Evolutionary conservation across 2,113 vertebrate genomes (phyloP), one percentile per base, ranked within the genome.

Genomic region (Esox niger): DNA sequence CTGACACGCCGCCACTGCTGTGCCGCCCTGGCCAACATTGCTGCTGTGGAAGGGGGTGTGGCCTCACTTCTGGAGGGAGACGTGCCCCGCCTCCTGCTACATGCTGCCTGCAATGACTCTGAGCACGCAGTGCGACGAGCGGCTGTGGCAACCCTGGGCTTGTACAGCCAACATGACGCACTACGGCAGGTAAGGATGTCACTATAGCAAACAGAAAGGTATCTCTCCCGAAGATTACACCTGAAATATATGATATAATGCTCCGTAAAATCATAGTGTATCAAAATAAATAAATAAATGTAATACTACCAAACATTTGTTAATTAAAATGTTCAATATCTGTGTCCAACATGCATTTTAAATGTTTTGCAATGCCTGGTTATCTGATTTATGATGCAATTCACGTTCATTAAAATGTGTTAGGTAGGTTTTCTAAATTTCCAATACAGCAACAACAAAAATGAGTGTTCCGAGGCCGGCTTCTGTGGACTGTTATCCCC

Each of bases 1-100:
- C 74, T 85, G 27, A 88, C 84, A 11, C 91, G 91, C 0, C 87
- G 78, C n/a, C 86, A 88, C 75, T 85, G 88, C 61, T 93, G 90
- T 6, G 68, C 73, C 0, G 74, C 81, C 1, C 71, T 93, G 58
- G 88, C 79, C 46, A 89, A 89, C 74, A 72, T 90, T 66, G 38
- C 84, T 1, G 64, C 66, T 9, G 43, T 87, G 31, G 62, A 80
- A 1, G 85, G 82, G 0, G 81, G 77, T 1, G 63, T 77, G 20
- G 29, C 76, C 4, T 0, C 67, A 25, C 54, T 92, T 75, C 43
- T 88, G 62, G 66, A 85, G 52, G 60, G 79, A 20, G 70, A 86
- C 0, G 77, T 79, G 57, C 70, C 72, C 9, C 9, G 61, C 52
- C 68, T 74, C 10, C 88, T 91, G 17, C 80, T 90, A 47, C 84